Percentiles rank a stretch among this genome's conserved stretches.
These are phyloP conservation scores for Aphyosemion australe DNA, from an alignment of 2,113 vertebrate species.

Conservation along the genomic window DNA sequence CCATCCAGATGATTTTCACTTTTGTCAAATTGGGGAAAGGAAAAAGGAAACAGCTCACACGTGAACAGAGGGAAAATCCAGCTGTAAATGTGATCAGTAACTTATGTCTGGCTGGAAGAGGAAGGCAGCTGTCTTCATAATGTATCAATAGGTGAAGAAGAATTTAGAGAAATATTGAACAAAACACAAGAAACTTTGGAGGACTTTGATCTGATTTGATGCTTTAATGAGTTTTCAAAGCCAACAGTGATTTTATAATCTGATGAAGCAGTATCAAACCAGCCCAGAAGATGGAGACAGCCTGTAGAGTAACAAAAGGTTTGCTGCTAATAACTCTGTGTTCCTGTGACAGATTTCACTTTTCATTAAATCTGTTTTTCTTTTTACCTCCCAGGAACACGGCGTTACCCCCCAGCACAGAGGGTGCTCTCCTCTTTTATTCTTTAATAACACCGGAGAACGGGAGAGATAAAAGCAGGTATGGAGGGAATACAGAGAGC, in stretches of 20 bases:
- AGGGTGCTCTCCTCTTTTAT: not conserved
- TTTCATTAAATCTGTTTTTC: not conserved
- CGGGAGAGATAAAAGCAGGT: not conserved
- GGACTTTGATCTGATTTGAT: too few species aligned
- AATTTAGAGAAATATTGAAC: too few species aligned
- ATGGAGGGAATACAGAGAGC: not conserved
- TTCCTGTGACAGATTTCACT: not conserved
- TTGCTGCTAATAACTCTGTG: not conserved
- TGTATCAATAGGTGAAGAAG: too few species aligned
- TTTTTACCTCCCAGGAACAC: not conserved
- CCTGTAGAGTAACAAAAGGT: not conserved
- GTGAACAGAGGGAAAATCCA: constrained; percentile 1
- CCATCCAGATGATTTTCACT: constrained; percentile 6
- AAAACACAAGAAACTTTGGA: too few species aligned
- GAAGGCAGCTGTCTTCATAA: too few species aligned
- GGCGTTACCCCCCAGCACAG: not conserved
- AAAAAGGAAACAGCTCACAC: not conserved
- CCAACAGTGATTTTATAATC: not conserved
- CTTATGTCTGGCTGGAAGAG: too few species aligned
- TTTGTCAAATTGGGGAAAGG: too few species aligned
- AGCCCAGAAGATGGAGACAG: constrained; percentile 53
- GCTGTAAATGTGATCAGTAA: too few species aligned
- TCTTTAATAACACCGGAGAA: not conserved
- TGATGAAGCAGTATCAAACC: not conserved
- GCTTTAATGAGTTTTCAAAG: too few species aligned